Evolutionary conservation across 2,113 vertebrate genomes (phyloP).

Genomic region (Phaetusa simplex): DNA sequence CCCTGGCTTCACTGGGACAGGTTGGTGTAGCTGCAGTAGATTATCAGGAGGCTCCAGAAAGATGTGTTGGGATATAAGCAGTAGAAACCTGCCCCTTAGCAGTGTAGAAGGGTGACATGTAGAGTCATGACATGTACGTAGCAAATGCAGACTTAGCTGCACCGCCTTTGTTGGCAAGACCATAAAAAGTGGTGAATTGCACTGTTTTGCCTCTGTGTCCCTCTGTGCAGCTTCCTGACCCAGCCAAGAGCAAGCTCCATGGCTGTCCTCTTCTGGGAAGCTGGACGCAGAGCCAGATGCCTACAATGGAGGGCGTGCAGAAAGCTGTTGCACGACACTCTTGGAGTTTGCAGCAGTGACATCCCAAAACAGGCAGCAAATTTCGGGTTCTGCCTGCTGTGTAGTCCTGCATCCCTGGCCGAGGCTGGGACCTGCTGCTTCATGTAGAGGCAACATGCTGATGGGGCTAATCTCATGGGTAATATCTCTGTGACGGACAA

Average conservation of each 20-base stretch:
- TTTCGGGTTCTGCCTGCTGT: neutral
- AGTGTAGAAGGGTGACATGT: neutral
- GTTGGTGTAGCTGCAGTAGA: neutral
- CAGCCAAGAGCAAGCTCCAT: neutral
- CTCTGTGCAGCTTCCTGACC: neutral
- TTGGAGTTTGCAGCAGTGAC: neutral
- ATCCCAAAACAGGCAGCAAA: accelerated
- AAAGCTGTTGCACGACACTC: neutral
- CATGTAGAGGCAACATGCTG: neutral
- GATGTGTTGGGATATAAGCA: neutral
- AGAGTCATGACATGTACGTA: neutral
- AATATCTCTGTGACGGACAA: neutral
- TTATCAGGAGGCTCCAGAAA: neutral
- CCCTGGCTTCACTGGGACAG: neutral
- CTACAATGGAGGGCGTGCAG: neutral
- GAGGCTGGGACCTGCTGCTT: neutral
- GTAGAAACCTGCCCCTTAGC: neutral
- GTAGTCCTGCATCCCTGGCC: neutral
- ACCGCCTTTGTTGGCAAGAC: neutral
- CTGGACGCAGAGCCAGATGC: neutral
- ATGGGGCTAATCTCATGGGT: accelerated
- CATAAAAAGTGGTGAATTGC: neutral
- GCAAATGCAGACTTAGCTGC: neutral
- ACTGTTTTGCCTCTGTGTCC: neutral
- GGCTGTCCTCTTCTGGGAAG: neutral